These are phyloP conservation scores for Chascanopsetta lugubris DNA, from an alignment of 2,113 vertebrate species.

Conservation along the genomic window DNA sequence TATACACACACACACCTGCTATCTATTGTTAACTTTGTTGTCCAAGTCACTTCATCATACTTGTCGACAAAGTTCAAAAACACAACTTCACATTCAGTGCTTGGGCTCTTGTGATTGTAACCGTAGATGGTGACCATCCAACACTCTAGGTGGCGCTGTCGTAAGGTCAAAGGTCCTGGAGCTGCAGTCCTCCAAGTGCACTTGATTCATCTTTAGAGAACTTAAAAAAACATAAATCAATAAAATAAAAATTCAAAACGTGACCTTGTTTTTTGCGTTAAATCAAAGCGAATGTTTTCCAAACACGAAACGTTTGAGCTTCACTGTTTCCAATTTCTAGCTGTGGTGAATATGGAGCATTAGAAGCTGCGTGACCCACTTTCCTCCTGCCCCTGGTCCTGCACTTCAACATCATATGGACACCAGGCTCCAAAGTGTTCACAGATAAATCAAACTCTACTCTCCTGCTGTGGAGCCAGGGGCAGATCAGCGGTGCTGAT, in stretches of 20 bases:
- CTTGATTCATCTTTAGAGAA: not conserved
- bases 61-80: too few species aligned
- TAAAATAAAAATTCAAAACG: conserved; percentile 11
- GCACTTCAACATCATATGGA: conserved; percentile 28
- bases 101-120: too few species aligned
- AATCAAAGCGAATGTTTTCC: conserved; percentile 12
- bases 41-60: too few species aligned
- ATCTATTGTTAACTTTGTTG: too few species aligned
- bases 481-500: not conserved
- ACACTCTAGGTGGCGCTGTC: too few species aligned
- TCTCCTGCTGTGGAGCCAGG: not conserved
- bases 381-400: not conserved
- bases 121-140: too few species aligned
- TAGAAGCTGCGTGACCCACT: conserved; percentile 21
- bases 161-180: too few species aligned
- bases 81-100: too few species aligned
- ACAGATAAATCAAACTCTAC: conserved; percentile 8
- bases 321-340: conserved; percentile 13
- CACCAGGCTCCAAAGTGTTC: conserved; percentile 5
- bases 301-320: not conserved
- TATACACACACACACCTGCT: too few species aligned
- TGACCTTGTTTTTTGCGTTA: not conserved
- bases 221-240: not conserved
- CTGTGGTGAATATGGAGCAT: not conserved
- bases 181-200: not conserved